A percentile compares a stretch with the other conserved stretches of the same genome.
phyloP scores from a whole-genome alignment of 2,888 invertebrate genomes.

The Campoletis raptor region DNA sequence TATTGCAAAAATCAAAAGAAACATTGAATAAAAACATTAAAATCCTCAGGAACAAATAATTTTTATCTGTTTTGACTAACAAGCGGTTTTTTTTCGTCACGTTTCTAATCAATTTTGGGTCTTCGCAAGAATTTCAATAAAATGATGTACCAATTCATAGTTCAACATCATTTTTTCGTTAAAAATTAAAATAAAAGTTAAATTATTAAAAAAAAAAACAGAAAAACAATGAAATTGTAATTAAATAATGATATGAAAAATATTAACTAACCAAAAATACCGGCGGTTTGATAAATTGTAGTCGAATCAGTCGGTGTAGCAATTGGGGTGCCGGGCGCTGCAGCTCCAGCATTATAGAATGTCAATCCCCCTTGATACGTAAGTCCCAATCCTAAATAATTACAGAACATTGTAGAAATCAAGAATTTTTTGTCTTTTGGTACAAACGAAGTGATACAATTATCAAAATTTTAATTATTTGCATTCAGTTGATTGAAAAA shows the following conservation, averaged over 20 bases:
- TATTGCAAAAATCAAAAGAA: neutral
- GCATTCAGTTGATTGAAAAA: neutral
- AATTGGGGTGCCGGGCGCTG: conserved; percentile 81
- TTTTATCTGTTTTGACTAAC: neutral
- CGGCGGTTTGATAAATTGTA: conserved; percentile 82
- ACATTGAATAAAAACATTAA: conserved; percentile 43
- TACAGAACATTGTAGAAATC: neutral
- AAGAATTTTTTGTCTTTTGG: neutral
- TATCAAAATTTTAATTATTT: neutral
- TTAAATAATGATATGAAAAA: neutral
- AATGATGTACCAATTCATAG: neutral
- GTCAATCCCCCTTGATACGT: conserved; percentile 85
- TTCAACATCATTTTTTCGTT: neutral
- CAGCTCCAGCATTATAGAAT: conserved; percentile 83
- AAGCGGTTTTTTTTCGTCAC: neutral
- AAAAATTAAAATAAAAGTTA: neutral
- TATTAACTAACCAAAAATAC: conserved; percentile 81
- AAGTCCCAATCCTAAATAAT: conserved; percentile 81
- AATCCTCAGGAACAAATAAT: neutral
- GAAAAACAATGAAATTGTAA: neutral
- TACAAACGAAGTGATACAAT: neutral
- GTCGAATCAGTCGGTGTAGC: conserved; percentile 82
- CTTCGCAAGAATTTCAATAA: neutral
- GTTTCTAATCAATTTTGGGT: neutral
- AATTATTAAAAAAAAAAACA: too few species aligned